These are phyloP conservation scores for Argyresthia goedartella DNA, from an alignment of 2,888 invertebrate genomes.

Conservation along the genomic window DNA sequence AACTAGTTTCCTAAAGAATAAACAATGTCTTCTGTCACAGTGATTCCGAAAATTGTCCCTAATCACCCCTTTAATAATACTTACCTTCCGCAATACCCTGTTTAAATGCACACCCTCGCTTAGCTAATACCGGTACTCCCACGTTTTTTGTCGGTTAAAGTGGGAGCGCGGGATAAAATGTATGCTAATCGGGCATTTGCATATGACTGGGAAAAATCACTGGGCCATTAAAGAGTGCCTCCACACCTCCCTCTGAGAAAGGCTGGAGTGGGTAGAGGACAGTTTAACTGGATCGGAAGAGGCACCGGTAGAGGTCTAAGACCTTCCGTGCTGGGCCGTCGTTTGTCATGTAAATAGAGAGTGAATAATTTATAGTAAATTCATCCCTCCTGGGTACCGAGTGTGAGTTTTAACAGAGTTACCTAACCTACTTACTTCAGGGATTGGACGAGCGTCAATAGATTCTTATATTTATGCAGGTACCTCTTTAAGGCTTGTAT, in stretches of 20 bases:
- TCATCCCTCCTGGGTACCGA: constrained; percentile 23
- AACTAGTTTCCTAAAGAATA: no score
- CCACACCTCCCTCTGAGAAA: constrained; percentile 28
- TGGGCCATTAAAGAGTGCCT: constrained; percentile 49
- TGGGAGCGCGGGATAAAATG: constrained; percentile 37
- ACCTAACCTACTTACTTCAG: no score
- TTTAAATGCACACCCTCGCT: constrained; percentile 25
- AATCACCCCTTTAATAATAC: no score
- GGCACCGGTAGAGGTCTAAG: constrained; percentile 52
- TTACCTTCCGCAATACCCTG: no score
- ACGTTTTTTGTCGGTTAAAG: constrained; percentile 28
- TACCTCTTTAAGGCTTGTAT: no score
- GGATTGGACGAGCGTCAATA: no score
- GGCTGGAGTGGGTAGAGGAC: constrained; percentile 28
- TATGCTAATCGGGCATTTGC: constrained; percentile 56
- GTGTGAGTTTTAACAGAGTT: background rate
- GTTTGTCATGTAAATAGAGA: constrained; percentile 65
- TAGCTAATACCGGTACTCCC: constrained; percentile 28
- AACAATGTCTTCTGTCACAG: no score
- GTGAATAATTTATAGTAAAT: constrained; percentile 62
- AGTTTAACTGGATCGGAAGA: constrained; percentile 35
- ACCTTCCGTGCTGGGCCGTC: constrained; percentile 43
- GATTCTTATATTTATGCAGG: no score
- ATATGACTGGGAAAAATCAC: constrained; percentile 59
- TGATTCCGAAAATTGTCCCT: no score